phyloP scores from a whole-genome alignment of 2,113 vertebrate genomes.

The Embiotoca jacksoni region DNA sequence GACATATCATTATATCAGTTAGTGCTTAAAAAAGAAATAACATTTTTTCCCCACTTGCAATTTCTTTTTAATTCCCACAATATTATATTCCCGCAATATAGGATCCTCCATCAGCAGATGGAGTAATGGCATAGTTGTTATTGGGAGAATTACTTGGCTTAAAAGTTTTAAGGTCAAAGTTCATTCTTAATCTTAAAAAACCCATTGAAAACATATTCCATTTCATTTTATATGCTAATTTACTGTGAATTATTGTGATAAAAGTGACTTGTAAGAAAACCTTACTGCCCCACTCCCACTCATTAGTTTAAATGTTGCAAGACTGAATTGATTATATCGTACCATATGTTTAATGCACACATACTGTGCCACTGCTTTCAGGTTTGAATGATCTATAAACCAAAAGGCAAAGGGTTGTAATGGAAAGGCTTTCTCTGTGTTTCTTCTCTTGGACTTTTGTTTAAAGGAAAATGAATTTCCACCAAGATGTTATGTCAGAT shows the following conservation, averaged over 20 bases:
- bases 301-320: slow-evolving; percentile 8
- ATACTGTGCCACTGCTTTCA: not conserved
- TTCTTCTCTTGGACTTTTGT: not conserved
- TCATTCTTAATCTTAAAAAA: not conserved
- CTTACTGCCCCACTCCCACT: not conserved
- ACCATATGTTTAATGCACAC: not conserved
- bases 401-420: not conserved
- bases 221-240: slow-evolving; percentile 11
- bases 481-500: not conserved
- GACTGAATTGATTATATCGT: not conserved
- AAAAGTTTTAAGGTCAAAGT: not conserved
- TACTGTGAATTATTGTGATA: not conserved
- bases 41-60: no score
- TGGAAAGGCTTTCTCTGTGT: not conserved
- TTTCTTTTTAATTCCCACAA: no score
- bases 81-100: no score
- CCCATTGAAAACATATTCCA: not conserved
- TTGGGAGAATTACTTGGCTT: no score
- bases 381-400: not conserved
- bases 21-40: no score
- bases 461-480: not conserved
- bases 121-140: no score
- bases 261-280: slow-evolving; percentile 7
- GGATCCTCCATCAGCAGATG: no score
- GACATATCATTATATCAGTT: no score